Evolutionary conservation across 1,140 invertebrate genomes (phyloP).

Genomic region (Trachymyrmex cornetzi): DNA sequence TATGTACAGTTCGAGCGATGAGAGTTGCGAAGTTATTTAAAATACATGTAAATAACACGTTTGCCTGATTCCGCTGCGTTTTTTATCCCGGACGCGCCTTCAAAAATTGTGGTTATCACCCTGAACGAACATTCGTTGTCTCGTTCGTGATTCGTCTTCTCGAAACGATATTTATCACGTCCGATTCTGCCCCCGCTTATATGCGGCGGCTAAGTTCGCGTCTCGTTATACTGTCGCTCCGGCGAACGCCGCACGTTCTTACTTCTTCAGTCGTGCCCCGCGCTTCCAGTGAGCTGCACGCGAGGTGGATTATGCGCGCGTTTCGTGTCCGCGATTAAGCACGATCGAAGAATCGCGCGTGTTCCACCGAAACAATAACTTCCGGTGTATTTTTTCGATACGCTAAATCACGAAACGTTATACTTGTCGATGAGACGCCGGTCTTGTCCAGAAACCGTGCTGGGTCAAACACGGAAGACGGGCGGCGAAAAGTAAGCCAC

Average conservation of each 20-base stretch:
- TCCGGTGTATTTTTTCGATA: not conserved
- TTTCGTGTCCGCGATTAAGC: not conserved
- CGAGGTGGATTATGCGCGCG: constrained; percentile 3
- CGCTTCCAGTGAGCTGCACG: constrained; percentile 55
- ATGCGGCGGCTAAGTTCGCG: constrained; percentile 44
- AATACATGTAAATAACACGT: not conserved
- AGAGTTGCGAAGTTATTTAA: not conserved
- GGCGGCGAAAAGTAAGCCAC: constrained; percentile 26
- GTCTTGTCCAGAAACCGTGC: not conserved
- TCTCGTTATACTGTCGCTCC: constrained; percentile 42
- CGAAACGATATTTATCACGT: not conserved
- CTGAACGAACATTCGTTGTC: not conserved
- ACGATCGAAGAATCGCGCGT: constrained; percentile 20
- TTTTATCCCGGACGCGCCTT: not conserved
- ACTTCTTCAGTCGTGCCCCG: constrained; percentile 47
- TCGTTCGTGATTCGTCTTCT: not conserved
- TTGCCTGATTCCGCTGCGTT: not conserved
- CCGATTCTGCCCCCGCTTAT: constrained; percentile 4
- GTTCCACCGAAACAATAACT: not conserved
- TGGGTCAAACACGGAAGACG: not conserved
- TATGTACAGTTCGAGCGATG: too few species aligned
- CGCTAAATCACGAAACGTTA: not conserved
- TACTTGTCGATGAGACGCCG: constrained; percentile 3
- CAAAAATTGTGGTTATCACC: not conserved
- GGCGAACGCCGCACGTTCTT: constrained; percentile 16